Evolutionary conservation across 1,140 invertebrate species (phyloP).

Genomic region (Polypedilum pembai): DNA sequence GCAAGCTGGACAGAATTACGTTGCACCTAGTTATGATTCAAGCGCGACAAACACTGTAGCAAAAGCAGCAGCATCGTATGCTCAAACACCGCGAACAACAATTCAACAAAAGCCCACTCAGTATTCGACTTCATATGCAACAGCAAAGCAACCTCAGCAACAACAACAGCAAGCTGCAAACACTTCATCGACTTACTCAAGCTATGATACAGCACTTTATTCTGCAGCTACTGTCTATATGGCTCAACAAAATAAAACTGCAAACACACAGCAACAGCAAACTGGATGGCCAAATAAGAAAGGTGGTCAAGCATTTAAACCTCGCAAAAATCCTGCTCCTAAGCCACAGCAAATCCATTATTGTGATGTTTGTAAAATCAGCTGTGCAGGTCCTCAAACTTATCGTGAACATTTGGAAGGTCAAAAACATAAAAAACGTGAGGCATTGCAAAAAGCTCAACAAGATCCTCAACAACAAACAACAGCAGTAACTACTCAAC

Average conservation of each 20-base stretch:
- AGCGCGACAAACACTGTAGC: slow-evolving; percentile 35
- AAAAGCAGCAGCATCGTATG: slow-evolving; percentile 39
- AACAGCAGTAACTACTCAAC: slow-evolving; percentile 45
- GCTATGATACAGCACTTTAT: slow-evolving; percentile 87
- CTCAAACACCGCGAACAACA: background rate
- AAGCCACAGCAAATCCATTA: slow-evolving; percentile 89
- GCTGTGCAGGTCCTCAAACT: slow-evolving; percentile 91
- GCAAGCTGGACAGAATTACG: slow-evolving; percentile 49
- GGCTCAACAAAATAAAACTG: slow-evolving; percentile 65
- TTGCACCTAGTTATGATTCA: background rate
- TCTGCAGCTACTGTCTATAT: slow-evolving; percentile 89
- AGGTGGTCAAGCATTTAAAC: slow-evolving; percentile 52
- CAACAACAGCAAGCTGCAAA: slow-evolving; percentile 47
- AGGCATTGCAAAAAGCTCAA: slow-evolving; percentile 69
- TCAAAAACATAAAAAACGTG: slow-evolving; percentile 98
- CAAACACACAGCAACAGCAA: slow-evolving; percentile 34
- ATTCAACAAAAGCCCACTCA: slow-evolving; percentile 15
- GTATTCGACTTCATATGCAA: slow-evolving; percentile 26
- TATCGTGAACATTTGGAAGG: slow-evolving; percentile 96
- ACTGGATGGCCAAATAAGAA: slow-evolving; percentile 47
- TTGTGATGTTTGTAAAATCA: slow-evolving; percentile 96
- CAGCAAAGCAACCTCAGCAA: slow-evolving; percentile 43
- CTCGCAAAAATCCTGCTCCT: slow-evolving; percentile 69
- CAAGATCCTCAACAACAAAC: slow-evolving; percentile 34
- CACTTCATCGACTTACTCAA: slow-evolving; percentile 58